phyloP scores from a whole-genome alignment of 2,888 invertebrate species.

The Mylabris sibirica region DNA sequence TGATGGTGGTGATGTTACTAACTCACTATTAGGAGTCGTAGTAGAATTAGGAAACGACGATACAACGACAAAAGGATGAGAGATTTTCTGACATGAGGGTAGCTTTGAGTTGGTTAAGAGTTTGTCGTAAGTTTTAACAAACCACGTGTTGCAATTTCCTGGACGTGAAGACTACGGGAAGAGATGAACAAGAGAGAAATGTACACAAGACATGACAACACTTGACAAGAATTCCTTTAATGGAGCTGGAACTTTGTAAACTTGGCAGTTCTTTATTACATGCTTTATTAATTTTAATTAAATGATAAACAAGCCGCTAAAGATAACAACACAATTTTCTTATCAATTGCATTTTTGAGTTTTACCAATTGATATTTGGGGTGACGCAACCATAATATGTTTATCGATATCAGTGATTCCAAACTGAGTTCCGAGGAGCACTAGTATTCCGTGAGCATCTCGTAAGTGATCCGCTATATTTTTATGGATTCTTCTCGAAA shows the following conservation, averaged over 20 bases:
- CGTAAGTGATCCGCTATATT: no score
- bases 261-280: background rate
- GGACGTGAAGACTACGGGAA: constrained; percentile 36
- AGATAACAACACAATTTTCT: background rate
- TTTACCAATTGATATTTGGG: background rate
- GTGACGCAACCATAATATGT: no score
- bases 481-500: no score
- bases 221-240: constrained; percentile 50
- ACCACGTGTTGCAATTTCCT: constrained; percentile 55
- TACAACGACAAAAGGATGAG: background rate
- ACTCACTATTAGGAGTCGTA: background rate
- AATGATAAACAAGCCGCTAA: no score
- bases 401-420: no score
- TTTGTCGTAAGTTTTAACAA: constrained; percentile 53
- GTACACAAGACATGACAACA: constrained; percentile 46
- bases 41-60: background rate
- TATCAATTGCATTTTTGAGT: background rate
- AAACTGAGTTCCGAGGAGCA: no score
- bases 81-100: background rate
- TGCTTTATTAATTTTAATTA: no score
- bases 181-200: constrained; percentile 18
- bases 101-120: constrained; percentile 3
- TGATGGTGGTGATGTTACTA: background rate
- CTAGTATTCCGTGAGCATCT: no score
- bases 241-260: background rate